Evolutionary conservation across 2,888 invertebrate genomes (phyloP).

Genomic region (Aleiodes leptofemur): DNA sequence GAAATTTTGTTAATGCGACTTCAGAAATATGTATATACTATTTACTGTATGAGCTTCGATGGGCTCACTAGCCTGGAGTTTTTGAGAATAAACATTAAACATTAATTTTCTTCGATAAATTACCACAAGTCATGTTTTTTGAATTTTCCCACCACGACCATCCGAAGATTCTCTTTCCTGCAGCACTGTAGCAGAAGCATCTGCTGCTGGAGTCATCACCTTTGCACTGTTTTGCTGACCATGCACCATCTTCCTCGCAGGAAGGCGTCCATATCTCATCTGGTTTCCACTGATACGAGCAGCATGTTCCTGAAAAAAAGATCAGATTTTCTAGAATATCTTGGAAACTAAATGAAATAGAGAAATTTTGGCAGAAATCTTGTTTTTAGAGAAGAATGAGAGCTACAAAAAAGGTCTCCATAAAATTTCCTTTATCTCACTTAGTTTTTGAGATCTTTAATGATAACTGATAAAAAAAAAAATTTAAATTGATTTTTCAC

Average conservation of each 20-base stretch:
- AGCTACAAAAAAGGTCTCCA: too few species aligned
- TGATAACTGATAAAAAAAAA: too few species aligned
- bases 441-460: too few species aligned
- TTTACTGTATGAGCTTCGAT: too few species aligned
- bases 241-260: conserved; percentile 43
- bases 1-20: too few species aligned
- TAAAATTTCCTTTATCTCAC: too few species aligned
- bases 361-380: too few species aligned
- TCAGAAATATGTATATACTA: background rate
- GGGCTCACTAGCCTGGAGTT: too few species aligned
- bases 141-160: conserved; percentile 79
- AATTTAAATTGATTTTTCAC: too few species aligned
- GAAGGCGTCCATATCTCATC: conserved; percentile 42
- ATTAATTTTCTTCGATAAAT: conserved; percentile 55
- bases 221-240: conserved; percentile 49
- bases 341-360: background rate
- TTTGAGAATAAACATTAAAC: too few species aligned
- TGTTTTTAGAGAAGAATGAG: too few species aligned
- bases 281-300: conserved; percentile 27
- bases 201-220: conserved; percentile 63
- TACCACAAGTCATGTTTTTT: conserved; percentile 82
- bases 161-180: conserved; percentile 81
- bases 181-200: conserved; percentile 81
- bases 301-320: conserved; percentile 20
- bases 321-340: too few species aligned